These are phyloP conservation scores for Bombus picipes DNA, from an alignment of 1,140 invertebrate species.

Conservation along the genomic window DNA sequence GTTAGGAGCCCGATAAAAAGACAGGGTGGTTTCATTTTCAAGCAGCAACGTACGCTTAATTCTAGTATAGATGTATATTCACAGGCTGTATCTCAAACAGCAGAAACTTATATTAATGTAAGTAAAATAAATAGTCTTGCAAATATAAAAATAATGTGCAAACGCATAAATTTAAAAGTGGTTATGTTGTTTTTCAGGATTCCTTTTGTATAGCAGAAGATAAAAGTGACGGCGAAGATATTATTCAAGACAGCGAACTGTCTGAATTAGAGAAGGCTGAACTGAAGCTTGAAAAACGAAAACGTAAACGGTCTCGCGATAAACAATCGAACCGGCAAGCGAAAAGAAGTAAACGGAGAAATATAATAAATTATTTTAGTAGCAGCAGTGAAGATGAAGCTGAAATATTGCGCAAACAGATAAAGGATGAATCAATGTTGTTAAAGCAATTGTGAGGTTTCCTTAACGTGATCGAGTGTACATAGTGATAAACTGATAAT, in stretches of 20 bases:
- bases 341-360: constrained; percentile 28
- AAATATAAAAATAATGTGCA: neutral
- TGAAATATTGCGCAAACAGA: constrained; percentile 62
- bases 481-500: neutral
- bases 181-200: constrained; percentile 61
- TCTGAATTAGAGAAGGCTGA: constrained; percentile 50
- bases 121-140: constrained; percentile 27
- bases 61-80: constrained; percentile 72
- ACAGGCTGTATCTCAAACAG: constrained; percentile 58
- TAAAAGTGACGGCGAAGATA: neutral
- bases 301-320: constrained; percentile 41
- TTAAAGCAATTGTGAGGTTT: neutral
- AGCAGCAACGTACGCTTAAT: constrained; percentile 45
- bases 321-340: neutral
- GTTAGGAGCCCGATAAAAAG: constrained; percentile 75
- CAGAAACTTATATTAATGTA: constrained; percentile 76
- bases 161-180: neutral
- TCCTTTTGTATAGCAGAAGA: constrained; percentile 70
- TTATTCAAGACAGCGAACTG: neutral
- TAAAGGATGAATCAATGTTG: constrained; percentile 51
- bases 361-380: constrained; percentile 23
- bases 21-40: constrained; percentile 67
- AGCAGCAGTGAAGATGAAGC: constrained; percentile 73
- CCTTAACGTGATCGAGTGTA: neutral
- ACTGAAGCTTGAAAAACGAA: constrained; percentile 41